phyloP scores from a whole-genome alignment of 2,113 vertebrate genomes.

The Zosterops lateralis region DNA sequence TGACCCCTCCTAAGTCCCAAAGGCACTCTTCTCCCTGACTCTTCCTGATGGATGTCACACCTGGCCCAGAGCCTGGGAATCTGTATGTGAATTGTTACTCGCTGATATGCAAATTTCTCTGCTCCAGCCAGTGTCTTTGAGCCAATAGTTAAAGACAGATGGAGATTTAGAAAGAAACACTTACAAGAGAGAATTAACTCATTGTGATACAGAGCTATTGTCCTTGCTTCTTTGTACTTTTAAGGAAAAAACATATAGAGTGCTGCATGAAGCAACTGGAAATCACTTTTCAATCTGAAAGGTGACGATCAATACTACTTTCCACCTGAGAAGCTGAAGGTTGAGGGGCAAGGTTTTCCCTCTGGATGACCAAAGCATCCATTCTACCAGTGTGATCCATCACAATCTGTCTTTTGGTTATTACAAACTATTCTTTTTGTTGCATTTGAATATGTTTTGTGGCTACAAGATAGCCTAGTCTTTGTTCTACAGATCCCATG shows the following conservation, averaged over 20 bases:
- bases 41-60: background rate
- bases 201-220: background rate
- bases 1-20: background rate
- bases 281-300: background rate
- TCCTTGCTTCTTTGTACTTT: background rate
- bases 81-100: accelerated
- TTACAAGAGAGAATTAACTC: background rate
- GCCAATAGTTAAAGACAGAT: background rate
- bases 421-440: background rate
- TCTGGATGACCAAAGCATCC: background rate
- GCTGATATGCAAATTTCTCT: background rate
- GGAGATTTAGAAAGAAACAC: background rate
- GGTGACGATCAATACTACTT: background rate
- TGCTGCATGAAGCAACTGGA: background rate
- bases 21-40: background rate
- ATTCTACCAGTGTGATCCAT: background rate
- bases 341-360: background rate
- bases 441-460: background rate
- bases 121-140: background rate
- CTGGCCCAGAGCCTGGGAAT: background rate
- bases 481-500: background rate
- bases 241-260: background rate
- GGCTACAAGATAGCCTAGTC: background rate
- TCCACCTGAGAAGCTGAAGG: background rate
- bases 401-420: background rate